phyloP scores from a whole-genome alignment of 2,113 vertebrate species.

The Myotis brandtii region DNA sequence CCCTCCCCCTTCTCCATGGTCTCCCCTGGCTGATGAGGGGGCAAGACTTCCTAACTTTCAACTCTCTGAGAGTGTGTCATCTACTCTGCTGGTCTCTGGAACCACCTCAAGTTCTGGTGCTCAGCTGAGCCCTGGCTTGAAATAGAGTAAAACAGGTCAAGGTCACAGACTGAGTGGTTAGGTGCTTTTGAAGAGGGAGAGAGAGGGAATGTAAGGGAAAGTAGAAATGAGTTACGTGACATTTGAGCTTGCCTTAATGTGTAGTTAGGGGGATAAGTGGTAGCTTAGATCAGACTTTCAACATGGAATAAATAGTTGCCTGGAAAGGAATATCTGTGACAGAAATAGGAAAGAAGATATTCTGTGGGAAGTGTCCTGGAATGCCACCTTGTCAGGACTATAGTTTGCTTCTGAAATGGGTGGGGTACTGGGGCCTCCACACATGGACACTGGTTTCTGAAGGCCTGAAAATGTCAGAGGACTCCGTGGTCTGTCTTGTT shows the following conservation, averaged over 20 bases:
- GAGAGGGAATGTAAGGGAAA: neutral
- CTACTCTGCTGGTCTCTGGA: neutral
- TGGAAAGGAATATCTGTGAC: slow-evolving; percentile 11
- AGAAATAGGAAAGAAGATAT: neutral
- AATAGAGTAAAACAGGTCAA: neutral
- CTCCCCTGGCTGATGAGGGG: neutral
- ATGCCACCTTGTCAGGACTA: neutral
- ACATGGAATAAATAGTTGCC: neutral
- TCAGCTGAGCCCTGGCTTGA: neutral
- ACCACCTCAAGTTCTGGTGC: neutral
- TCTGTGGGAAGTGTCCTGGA: neutral
- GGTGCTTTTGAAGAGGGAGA: fast-evolving
- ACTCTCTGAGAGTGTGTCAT: neutral
- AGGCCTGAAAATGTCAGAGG: neutral
- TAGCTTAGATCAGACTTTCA: slow-evolving; percentile 1
- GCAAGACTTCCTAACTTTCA: neutral
- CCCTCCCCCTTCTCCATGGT: fast-evolving
- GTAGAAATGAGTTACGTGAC: neutral
- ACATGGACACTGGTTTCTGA: neutral
- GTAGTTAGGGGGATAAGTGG: neutral
- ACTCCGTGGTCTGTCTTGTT: neutral
- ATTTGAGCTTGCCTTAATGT: neutral
- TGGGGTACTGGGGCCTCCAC: neutral
- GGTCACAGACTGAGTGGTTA: neutral
- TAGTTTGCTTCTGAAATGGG: neutral